Conservation (phyloP, 2,888 invertebrate species). For the Stegophylla sp. region DNA sequence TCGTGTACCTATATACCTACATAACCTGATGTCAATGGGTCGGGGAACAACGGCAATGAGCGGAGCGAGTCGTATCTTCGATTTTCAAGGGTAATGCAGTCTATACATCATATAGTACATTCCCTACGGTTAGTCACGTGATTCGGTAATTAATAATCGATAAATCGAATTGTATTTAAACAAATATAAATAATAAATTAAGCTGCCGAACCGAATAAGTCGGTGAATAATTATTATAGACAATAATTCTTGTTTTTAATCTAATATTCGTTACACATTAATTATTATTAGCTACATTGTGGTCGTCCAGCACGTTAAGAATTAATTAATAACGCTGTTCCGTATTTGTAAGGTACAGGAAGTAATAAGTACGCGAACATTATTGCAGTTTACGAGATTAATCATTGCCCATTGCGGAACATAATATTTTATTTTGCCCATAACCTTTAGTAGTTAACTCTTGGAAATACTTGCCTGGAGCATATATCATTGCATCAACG, state of each 20-base stretch:
- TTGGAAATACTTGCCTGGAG: background rate
- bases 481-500: background rate
- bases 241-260: background rate
- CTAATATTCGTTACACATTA: background rate
- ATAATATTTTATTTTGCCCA: background rate
- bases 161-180: background rate
- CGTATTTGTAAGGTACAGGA: slow-evolving; percentile 43
- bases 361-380: slow-evolving; percentile 6
- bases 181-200: slow-evolving; percentile 30
- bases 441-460: slow-evolving; percentile 8
- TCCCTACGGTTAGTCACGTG: slow-evolving; percentile 47
- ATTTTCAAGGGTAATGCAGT: slow-evolving; percentile 50
- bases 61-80: slow-evolving; percentile 16
- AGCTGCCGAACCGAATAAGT: background rate
- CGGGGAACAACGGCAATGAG: slow-evolving; percentile 40
- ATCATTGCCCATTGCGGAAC: background rate
- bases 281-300: background rate
- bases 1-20: background rate
- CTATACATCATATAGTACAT: background rate
- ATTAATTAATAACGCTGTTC: slow-evolving; percentile 46
- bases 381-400: background rate
- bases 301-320: background rate
- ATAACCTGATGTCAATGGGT: slow-evolving; percentile 35
- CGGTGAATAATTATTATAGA: slow-evolving; percentile 14
- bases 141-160: slow-evolving; percentile 19